Base-by-base conservation (phyloP, 2,797 vertebrate genomes). In the Enteromius fasciolatus region DNA sequence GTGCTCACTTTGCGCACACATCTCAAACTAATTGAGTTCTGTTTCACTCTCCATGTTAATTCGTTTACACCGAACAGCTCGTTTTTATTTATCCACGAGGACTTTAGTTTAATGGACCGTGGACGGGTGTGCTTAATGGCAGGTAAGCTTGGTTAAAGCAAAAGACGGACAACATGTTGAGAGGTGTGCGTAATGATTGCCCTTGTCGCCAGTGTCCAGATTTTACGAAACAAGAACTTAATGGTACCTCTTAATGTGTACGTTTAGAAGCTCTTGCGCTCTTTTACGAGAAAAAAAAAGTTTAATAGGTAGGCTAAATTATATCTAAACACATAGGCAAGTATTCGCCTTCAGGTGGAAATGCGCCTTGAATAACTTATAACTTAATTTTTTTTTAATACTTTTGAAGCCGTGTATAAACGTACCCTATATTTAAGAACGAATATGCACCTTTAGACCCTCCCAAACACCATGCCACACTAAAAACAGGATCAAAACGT, bases 81-180 rank as follows among this genome's bases (percentile, higher is more conserved):
- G 93, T 96, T 94, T 96, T 96, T 95, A 92, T 96, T 95, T 96
- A 94, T 95, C 94, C 94, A 94, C 90, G 91, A 96, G 95, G 92
- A 92, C 94, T 88, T 93, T 86, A 94, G 97, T 95, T 95, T 96
- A 98, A 98, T 98, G 97, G 93, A 93, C 94, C 93, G 94, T 91
- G 90, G 93, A 89, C 93, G 89, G 92, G 91, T 93, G 92, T 87
- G 93, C 93, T 91, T 98, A 99, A 99, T 99, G 96, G 94, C 91
- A 94, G 86, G 90, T 90, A 92, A 91, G 86, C 90, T 67, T 89
- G 76, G 75, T 83, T n/a, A 39, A 90, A 85, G 25, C 77, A 73
- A 75, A 76, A 72, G 70, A 84, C 63, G 36, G 77, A 85, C 78
- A 78, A 28, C 59, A 57, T 57, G 61, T 81, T 64, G 50, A 23